Conservation (phyloP, 2,888 invertebrate species). For the Thecophora atra region DNA sequence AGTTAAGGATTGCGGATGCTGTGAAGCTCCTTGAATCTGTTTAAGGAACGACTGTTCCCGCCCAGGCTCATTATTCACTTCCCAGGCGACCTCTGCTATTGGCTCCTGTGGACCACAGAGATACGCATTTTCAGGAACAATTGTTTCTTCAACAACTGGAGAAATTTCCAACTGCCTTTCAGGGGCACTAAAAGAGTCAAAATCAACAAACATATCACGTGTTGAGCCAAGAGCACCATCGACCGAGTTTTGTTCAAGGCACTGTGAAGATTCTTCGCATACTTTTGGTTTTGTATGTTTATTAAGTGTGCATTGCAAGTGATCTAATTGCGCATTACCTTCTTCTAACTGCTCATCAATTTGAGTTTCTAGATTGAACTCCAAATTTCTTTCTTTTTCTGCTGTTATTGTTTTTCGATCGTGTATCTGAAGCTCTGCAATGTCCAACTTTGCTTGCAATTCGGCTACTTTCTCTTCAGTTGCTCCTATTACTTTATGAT, state of each 20-base stretch:
- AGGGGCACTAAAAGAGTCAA: slow-evolving; percentile 47
- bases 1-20: slow-evolving; percentile 43
- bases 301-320: slow-evolving; percentile 33
- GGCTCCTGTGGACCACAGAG: slow-evolving; percentile 57
- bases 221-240: slow-evolving; percentile 49
- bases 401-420: neutral
- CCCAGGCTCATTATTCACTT: slow-evolving; percentile 69
- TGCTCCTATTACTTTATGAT: neutral
- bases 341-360: slow-evolving; percentile 31
- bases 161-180: slow-evolving; percentile 48
- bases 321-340: slow-evolving; percentile 37
- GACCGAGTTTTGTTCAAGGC: slow-evolving; percentile 37
- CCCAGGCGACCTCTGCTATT: slow-evolving; percentile 57
- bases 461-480: slow-evolving; percentile 1
- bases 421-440: slow-evolving; percentile 13
- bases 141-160: slow-evolving; percentile 63
- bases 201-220: slow-evolving; percentile 63
- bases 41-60: slow-evolving; percentile 52
- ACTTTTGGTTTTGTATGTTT: slow-evolving; percentile 47
- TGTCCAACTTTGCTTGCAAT: slow-evolving; percentile 1
- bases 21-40: slow-evolving; percentile 46
- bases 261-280: slow-evolving; percentile 48
- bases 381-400: neutral
- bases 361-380: neutral
- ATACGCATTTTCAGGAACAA: slow-evolving; percentile 70